A percentile compares a stretch with the other conserved stretches of the same genome.
phyloP scores from a whole-genome alignment of 2,113 vertebrate species.

The Scopus umbretta region DNA sequence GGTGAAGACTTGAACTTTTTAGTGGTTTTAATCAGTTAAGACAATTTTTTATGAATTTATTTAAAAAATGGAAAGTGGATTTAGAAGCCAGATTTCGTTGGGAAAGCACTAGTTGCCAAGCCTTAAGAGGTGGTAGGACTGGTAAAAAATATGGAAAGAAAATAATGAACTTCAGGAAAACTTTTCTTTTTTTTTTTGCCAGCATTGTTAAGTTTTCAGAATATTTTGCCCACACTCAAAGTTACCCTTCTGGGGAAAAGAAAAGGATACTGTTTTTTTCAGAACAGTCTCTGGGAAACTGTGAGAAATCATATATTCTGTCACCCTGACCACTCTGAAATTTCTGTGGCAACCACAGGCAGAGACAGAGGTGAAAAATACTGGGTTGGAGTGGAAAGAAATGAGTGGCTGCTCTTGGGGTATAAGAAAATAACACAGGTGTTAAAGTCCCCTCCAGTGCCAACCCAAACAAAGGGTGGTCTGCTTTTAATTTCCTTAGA shows the following conservation, averaged over 20 bases:
- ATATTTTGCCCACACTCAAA: neutral
- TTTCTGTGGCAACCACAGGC: neutral
- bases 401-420: neutral
- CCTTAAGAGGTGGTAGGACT: neutral
- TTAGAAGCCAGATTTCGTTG: neutral
- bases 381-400: neutral
- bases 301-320: neutral
- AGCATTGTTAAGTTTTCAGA: neutral
- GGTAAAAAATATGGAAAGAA: neutral
- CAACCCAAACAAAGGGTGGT: slow-evolving; percentile 48
- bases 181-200: accelerated
- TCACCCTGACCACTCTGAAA: neutral
- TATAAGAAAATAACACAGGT: slow-evolving; percentile 29
- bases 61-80: neutral
- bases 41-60: neutral
- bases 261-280: neutral
- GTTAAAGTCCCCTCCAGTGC: slow-evolving; percentile 9
- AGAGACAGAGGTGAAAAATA: slow-evolving; percentile 1
- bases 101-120: neutral
- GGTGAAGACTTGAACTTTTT: neutral
- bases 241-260: neutral
- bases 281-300: neutral
- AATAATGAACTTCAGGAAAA: neutral
- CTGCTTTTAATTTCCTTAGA: neutral
- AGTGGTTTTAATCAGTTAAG: neutral